Evolutionary conservation across 1,140 invertebrate genomes (phyloP).

Genomic region (Plectus sambesii): DNA sequence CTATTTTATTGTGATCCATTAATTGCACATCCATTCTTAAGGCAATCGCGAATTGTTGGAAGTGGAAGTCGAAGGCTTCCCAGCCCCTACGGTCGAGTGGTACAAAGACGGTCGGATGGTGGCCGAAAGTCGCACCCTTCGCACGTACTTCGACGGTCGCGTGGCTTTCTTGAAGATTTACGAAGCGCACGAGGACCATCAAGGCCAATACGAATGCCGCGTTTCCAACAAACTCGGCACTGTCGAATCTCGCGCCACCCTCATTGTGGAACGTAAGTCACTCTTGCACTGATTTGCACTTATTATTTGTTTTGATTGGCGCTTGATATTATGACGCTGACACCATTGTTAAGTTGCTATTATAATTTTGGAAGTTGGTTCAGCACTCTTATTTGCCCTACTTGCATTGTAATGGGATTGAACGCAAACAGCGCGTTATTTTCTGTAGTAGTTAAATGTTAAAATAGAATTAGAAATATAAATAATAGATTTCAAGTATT

Average conservation of each 20-base stretch:
- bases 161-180: conserved; percentile 38
- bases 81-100: conserved; percentile 29
- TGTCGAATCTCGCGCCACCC: conserved; percentile 24
- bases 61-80: conserved; percentile 32
- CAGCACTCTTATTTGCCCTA: not conserved
- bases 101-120: conserved; percentile 30
- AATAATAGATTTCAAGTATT: too few relatives aligned
- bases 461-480: too few relatives aligned
- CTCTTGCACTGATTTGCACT: not conserved
- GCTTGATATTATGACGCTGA: too few relatives aligned
- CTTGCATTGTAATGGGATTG: not conserved
- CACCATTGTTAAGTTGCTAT: not conserved
- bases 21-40: too few relatives aligned
- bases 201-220: conserved; percentile 26
- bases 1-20: too few relatives aligned
- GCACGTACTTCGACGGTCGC: conserved; percentile 41
- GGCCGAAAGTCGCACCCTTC: conserved; percentile 25
- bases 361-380: not conserved
- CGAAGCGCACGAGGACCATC: conserved; percentile 28
- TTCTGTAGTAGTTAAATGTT: too few relatives aligned
- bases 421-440: not conserved
- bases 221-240: conserved; percentile 23
- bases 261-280: conserved; percentile 23
- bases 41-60: conserved; percentile 35
- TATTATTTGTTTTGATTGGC: not conserved